Evolutionary conservation across 1,140 invertebrate genomes (phyloP), one percentile per base, ranked within the genome.

Genomic region (Halotydeus destructor): DNA sequence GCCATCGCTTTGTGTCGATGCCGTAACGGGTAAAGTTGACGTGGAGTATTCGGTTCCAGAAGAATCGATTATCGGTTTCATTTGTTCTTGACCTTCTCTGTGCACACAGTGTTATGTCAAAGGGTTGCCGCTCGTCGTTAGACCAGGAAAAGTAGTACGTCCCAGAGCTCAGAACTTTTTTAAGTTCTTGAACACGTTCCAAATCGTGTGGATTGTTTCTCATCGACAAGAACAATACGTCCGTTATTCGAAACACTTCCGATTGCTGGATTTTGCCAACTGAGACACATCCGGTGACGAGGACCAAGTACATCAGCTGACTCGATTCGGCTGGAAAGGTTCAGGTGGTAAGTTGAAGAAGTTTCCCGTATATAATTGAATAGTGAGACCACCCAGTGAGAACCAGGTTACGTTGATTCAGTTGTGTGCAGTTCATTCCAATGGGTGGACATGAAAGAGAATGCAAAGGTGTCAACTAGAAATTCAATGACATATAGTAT

Each of bases 121-220:
- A 60, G 35, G 64, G 60, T 5, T 51, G 44, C 31, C 32, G 4
- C 12, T 44, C 31, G 23, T 18, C 12, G 9, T 42, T 39, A 18
- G 67, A 68, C 74, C 84, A 86, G 1, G 84, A 81, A 60, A 96
- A 94, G 57, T 94, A 96, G 60, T 94, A 94, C 14, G 86, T 91
- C 9, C 88, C 88, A 19, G 86, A 93, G 60, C 86, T 93, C 3
- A 97, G 63, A 25, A 97, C 64, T 43, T 51, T 50, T 31, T 76
- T 62, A 11, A 85, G 71, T 58, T 89, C 75, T 44, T 70, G 62
- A 50, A 88, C 73, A 57, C 76, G 65, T 48, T 84, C 80, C 51
- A 83, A 76, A 55, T 81, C 71, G 52, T 71, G 68, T 42, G 74
- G 69, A 12, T 50, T 49, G 56, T 82, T 78, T 55, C 78, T 72